Evolutionary conservation across 2,888 invertebrate genomes (phyloP).

Genomic region (Melinaea menophilus): DNA sequence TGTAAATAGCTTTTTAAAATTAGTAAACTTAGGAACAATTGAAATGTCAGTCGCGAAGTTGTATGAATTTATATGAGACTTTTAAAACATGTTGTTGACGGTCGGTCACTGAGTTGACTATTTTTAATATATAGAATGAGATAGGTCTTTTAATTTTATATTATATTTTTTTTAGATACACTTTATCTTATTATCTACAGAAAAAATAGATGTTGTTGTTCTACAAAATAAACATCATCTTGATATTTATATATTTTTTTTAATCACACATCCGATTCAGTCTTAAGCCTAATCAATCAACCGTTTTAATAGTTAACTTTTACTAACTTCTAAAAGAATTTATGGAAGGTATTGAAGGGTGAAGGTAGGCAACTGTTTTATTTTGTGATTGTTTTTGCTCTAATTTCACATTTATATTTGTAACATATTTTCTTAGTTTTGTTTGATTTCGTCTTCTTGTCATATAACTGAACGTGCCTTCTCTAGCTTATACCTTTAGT

Average conservation of each 20-base stretch:
- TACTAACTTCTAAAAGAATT: constrained; percentile 18
- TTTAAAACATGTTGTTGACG: constrained; percentile 7
- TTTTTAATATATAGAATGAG: constrained; percentile 15
- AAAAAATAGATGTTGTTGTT: too few species aligned
- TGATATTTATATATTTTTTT: not conserved
- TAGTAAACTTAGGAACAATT: constrained; percentile 31
- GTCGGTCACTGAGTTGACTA: constrained; percentile 21
- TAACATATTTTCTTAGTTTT: not conserved
- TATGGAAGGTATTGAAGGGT: constrained; percentile 18
- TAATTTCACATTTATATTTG: too few species aligned
- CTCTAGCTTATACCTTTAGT: too few species aligned
- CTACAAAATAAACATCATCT: not conserved
- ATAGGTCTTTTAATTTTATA: constrained; percentile 8
- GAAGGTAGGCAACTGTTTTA: constrained; percentile 15
- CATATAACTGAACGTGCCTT: too few species aligned
- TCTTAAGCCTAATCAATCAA: not conserved
- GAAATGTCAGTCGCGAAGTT: constrained; percentile 28
- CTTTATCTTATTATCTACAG: too few species aligned
- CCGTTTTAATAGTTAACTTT: constrained; percentile 21
- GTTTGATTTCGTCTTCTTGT: not conserved
- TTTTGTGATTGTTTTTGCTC: constrained; percentile 10
- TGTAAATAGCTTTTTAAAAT: not conserved
- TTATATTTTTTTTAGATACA: too few species aligned
- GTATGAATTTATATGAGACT: constrained; percentile 14
- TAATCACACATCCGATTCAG: not conserved